Base-by-base conservation (phyloP, 2,888 invertebrate genomes). In the Nymphalis polychloros region DNA sequence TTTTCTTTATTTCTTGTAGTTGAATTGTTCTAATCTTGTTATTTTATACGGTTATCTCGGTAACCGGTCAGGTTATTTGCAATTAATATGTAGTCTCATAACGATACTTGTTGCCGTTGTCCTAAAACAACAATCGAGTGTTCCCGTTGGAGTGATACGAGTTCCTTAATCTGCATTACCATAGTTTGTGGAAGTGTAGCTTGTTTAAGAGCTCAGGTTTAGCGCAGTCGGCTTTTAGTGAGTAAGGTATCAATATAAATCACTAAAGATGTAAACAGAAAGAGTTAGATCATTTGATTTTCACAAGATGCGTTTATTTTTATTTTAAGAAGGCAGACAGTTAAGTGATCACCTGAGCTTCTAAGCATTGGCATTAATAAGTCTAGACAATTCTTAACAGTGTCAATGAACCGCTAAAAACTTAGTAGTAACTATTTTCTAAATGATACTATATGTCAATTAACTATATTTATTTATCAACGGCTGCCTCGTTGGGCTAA, bases 1-100 rank as follows among this genome's bases (percentile, higher is more conserved):
- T 20, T 5, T 13, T 46, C 8, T 48, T 48, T 48, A 17, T 48
- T 48, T 48, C 7, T 57, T 10, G 6, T 17, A 31, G 7, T 31
- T 17, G 16, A 20, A 35, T 10, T n/a, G 27, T 53, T 23, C 19
- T 20, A 50, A 57, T 57, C 8, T 57, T 41, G 13, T 19, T 57
- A 5, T 13, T 57, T n/a, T 57, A 57, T 10, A 2, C 31, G 19
- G 41, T 57, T 57, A 57, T 57, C 57, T 41, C 41, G 4, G 41
- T 19, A 8, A 57, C 31, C 20, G n/a, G 35, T 27, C 47, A 35
- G 46, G 78, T 79, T 80, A 79, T 85, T 85, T 84, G 83, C 81
- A 86, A 86, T 85, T 84, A 86, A 85, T 85, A 83, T 83, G 81
- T 85, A 83, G 80, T 82, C 78, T 78, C 79, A 79, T 74, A 78